Conservation (phyloP, 2,888 invertebrate genomes). For the Fragum whitleyi region DNA sequence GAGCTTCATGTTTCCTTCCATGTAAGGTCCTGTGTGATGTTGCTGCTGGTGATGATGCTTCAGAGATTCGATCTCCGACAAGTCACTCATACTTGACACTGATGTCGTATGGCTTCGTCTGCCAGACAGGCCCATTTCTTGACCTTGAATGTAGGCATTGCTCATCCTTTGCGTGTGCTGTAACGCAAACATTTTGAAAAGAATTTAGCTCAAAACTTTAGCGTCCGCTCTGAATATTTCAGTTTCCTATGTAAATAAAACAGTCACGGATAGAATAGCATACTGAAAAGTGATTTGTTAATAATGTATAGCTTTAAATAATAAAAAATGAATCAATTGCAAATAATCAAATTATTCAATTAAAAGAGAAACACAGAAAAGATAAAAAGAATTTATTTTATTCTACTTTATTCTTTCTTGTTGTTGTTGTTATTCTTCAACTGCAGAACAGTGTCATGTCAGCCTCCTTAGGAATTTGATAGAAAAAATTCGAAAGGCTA, state of each 20-base stretch:
- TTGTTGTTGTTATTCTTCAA: slow-evolving; percentile 11
- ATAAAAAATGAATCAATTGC: background rate
- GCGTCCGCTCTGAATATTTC: slow-evolving; percentile 7
- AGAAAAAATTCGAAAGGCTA: background rate
- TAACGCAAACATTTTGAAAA: slow-evolving; percentile 55
- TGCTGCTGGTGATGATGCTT: slow-evolving; percentile 26
- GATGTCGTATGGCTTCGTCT: slow-evolving; percentile 17
- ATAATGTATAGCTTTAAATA: too few relatives aligned
- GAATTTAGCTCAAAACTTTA: too few relatives aligned
- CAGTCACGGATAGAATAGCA: slow-evolving; percentile 55
- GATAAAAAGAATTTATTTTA: too few relatives aligned
- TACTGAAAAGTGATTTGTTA: too few relatives aligned
- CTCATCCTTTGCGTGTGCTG: slow-evolving; percentile 50
- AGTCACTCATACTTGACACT: slow-evolving; percentile 18
- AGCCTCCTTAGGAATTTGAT: slow-evolving; percentile 31
- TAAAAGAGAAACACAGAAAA: too few relatives aligned
- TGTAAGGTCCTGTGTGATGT: slow-evolving; percentile 61
- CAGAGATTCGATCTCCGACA: slow-evolving; percentile 23
- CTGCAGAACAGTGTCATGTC: slow-evolving; percentile 61
- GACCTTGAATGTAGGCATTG: slow-evolving; percentile 1
- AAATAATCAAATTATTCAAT: too few relatives aligned
- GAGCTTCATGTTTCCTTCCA: slow-evolving; percentile 72
- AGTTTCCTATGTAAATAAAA: slow-evolving; percentile 61
- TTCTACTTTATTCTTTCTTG: background rate
- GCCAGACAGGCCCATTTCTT: background rate